Percentiles rank a stretch among this genome's conserved stretches.
Evolutionary conservation across 92 coral and sea anemone genomes (phyloP).

Genomic region (Actinostola sp.): DNA sequence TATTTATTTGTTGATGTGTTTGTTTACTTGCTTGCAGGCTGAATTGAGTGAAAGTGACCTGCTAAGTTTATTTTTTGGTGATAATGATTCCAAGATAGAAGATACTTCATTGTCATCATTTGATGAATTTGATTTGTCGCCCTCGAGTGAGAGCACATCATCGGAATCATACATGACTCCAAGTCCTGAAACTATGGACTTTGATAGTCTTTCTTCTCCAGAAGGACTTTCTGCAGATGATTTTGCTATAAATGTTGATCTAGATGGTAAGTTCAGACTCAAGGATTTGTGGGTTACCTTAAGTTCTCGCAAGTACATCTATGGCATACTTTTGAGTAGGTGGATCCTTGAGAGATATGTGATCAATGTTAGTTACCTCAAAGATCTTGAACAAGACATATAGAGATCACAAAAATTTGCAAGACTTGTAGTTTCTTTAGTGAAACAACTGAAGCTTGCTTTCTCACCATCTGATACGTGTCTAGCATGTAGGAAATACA

Average conservation of each 20-base stretch:
- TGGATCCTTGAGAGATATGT: too few relatives aligned
- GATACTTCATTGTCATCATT: constrained; percentile 24
- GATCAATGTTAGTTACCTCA: too few relatives aligned
- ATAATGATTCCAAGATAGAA: constrained; percentile 32
- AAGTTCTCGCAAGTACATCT: too few relatives aligned
- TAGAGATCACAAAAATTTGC: too few relatives aligned
- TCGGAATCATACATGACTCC: constrained; percentile 79
- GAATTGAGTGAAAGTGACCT: constrained; percentile 47
- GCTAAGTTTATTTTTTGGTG: constrained; percentile 50
- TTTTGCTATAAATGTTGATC: constrained; percentile 67
- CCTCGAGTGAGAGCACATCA: constrained; percentile 63
- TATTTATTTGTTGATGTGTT: too few relatives aligned
- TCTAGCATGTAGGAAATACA: too few relatives aligned
- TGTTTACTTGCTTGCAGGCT: constrained; percentile 22
- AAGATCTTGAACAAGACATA: too few relatives aligned
- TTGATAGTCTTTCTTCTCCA: constrained; percentile 66
- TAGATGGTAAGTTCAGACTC: constrained; percentile 23
- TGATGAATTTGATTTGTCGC: constrained; percentile 44
- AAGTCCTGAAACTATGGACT: constrained; percentile 71
- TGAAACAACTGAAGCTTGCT: too few relatives aligned
- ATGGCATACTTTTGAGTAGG: too few relatives aligned
- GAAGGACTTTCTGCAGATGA: constrained; percentile 40
- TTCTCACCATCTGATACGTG: too few relatives aligned
- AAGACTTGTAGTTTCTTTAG: too few relatives aligned
- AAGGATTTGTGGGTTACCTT: not conserved